Conservation (phyloP, 2,113 vertebrate genomes). For the Megalops atlanticus region DNA sequence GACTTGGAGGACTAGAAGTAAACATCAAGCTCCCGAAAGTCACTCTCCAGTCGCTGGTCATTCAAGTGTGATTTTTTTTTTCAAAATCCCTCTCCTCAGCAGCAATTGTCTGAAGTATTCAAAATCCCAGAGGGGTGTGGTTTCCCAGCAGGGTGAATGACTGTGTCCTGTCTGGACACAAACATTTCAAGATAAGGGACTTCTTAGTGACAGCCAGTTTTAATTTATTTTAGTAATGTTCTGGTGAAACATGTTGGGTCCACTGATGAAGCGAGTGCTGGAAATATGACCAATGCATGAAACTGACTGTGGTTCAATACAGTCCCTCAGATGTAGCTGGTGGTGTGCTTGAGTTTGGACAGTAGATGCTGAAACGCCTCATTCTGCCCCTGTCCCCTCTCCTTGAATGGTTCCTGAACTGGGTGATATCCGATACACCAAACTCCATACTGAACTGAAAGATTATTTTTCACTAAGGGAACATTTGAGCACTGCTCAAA, state of each 20-base stretch:
- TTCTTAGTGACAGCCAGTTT: background rate
- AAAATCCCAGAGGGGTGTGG: background rate
- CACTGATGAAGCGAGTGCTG: background rate
- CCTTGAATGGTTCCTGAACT: background rate
- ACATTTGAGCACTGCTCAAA: conserved; percentile 3
- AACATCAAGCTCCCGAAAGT: background rate
- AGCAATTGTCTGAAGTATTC: background rate
- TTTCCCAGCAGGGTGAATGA: background rate
- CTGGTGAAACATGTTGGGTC: background rate
- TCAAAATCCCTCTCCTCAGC: background rate
- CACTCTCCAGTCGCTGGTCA: background rate
- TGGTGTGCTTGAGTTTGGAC: background rate
- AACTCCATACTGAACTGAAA: conserved; percentile 15
- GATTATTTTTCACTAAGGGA: conserved; percentile 35
- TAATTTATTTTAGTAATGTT: background rate
- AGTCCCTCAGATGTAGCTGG: background rate
- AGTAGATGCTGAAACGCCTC: background rate
- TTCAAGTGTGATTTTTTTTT: background rate
- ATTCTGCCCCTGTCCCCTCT: background rate
- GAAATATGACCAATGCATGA: conserved; percentile 14
- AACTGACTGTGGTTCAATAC: background rate
- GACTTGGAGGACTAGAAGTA: background rate
- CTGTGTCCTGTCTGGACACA: background rate
- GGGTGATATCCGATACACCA: background rate
- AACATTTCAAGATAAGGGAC: background rate